Base-by-base conservation (phyloP, 2,888 invertebrate species). In the Eupelmus urozonus region DNA sequence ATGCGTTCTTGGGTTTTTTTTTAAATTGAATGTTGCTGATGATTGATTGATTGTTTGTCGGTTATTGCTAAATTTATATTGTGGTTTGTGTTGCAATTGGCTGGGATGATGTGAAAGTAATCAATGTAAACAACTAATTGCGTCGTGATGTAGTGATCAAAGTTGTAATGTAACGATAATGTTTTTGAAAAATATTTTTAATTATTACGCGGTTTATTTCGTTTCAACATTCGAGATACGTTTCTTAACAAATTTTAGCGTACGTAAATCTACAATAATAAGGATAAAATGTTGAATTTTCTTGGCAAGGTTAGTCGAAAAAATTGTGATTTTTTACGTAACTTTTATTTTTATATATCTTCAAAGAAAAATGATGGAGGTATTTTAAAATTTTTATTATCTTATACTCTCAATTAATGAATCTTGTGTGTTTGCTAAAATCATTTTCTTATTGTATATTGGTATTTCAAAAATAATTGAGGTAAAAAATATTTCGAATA, bases 11-110 rank as follows among this genome's bases (percentile, higher is more conserved):
- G 20, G n/a, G 20, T 29, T 29, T 67, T 5, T 20, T 9, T 40
- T 34, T 34, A n/a, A n/a, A n/a, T n/a, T n/a, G n/a, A n/a, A n/a
- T n/a, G n/a, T 18, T 66, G 23, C 16, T 42, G 40, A 23, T 40
- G 13, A 55, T 57, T 69, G 18, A 69, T 42, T 57, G 27, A 34
- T 20, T 18, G 67, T 20, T 23, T 9, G 16, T 7, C 3, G 11
- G 40, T 63, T 65, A 51, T 66, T 66, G 29, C 27, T 20, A 51
- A 51, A 51, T 16, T 66, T 66, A 18, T 29, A 49, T 51, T 51
- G 49, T 13, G 7, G 16, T 25, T 55, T 25, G 16, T 25, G 13
- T 11, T 55, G 55, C 11, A 55, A 11, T 45, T 16, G 5, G 2
- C 5, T 11, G 45, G 7, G 27, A 11, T 3, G 66, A n/a, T 18